phyloP scores from a whole-genome alignment of 2,888 invertebrate species.

The Scrobipalpa atriplicella region DNA sequence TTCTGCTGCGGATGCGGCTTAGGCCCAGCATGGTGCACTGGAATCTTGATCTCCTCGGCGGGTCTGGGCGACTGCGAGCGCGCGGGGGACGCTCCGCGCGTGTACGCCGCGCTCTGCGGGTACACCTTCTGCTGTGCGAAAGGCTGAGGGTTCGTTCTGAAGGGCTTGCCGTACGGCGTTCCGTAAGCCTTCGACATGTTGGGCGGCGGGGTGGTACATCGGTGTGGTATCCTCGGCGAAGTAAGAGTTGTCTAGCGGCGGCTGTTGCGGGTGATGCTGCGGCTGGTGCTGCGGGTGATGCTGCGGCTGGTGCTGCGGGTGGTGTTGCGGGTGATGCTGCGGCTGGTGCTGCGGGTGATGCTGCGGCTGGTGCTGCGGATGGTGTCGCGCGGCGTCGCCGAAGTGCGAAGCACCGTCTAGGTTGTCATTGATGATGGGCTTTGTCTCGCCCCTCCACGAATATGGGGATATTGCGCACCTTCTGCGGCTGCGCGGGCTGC shows the following conservation, averaged over 20 bases:
- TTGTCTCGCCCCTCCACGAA: constrained; percentile 93
- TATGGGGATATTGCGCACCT: constrained; percentile 93
- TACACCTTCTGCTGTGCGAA: constrained; percentile 78
- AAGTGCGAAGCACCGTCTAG: constrained; percentile 66
- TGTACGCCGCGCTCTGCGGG: constrained; percentile 64
- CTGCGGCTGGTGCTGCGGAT: constrained; percentile 35
- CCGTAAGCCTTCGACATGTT: constrained; percentile 75
- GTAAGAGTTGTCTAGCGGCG: constrained; percentile 72
- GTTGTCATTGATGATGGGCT: constrained; percentile 87
- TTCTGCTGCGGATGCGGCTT: constrained; percentile 48
- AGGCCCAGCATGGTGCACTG: constrained; percentile 65
- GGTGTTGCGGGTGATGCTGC: constrained; percentile 41
- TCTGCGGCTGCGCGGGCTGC: constrained; percentile 65
- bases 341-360: too few species aligned
- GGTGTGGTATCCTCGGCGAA: constrained; percentile 66
- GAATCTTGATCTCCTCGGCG: constrained; percentile 68
- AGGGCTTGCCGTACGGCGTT: constrained; percentile 65
- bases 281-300: too few species aligned
- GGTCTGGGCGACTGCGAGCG: constrained; percentile 71
- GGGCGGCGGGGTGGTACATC: constrained; percentile 69
- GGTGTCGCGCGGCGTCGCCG: constrained; percentile 53
- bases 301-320: constrained; percentile 35
- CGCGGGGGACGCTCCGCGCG: constrained; percentile 68
- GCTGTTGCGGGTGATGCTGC: constrained; percentile 52
- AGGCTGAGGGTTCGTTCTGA: constrained; percentile 67